Percentiles rank a stretch among this genome's conserved stretches.
Conservation (phyloP, 2,888 invertebrate genomes). For the Sycophila texana region DNA sequence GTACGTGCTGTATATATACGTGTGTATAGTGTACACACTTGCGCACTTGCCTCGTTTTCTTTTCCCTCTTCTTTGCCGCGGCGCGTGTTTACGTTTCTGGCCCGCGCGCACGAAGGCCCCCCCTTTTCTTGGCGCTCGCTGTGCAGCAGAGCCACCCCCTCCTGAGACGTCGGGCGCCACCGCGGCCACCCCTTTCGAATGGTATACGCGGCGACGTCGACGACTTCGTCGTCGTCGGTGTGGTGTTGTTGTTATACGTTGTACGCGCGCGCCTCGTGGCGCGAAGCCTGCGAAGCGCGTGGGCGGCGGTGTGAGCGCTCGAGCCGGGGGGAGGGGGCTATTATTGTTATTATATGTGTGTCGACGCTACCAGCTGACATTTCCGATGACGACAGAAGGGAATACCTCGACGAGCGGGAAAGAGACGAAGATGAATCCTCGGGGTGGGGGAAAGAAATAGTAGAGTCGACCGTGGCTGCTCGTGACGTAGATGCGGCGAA, state of each 20-base stretch:
- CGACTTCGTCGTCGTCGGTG: background rate
- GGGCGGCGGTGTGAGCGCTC: background rate
- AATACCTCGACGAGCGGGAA: background rate
- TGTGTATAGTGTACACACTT: conserved; percentile 6
- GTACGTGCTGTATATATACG: conserved; percentile 12
- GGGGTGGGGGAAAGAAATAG: too few relatives aligned
- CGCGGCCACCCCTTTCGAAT: background rate
- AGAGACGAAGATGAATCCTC: background rate
- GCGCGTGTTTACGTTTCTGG: conserved; percentile 38
- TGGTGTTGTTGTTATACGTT: too few relatives aligned
- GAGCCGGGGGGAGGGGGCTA: background rate
- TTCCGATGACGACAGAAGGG: conserved; percentile 33
- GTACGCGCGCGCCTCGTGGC: too few relatives aligned
- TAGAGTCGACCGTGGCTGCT: background rate
- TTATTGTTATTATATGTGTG: conserved; percentile 30
- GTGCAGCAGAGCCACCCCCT: conserved; percentile 32
- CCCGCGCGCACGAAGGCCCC: conserved; percentile 33
- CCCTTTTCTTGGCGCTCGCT: conserved; percentile 42
- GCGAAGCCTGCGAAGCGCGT: conserved; percentile 5
- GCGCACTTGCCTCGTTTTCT: background rate
- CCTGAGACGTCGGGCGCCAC: conserved; percentile 55
- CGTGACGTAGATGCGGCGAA: background rate
- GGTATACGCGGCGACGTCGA: background rate
- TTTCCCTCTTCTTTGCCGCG: background rate
- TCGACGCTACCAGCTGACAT: conserved; percentile 31